Evolutionary conservation across 2,888 invertebrate genomes (phyloP).

Genomic region (Trichopria drosophilae): DNA sequence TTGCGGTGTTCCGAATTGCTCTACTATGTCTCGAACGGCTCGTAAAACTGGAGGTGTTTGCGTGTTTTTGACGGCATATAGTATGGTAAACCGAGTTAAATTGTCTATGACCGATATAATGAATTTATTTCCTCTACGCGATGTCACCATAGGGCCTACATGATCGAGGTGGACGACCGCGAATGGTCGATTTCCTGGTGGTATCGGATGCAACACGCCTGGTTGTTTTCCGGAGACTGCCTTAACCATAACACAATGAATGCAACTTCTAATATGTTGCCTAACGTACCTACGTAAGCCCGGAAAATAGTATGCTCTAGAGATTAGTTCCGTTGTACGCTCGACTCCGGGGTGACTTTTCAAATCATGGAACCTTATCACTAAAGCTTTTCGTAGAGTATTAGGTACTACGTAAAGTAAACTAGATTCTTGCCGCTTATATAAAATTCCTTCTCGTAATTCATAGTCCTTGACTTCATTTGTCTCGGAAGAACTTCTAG

Average conservation of each 20-base stretch:
- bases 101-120: constrained; percentile 26
- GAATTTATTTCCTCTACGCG: constrained; percentile 17
- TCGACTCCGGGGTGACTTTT: constrained; percentile 29
- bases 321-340: constrained; percentile 11
- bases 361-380: constrained; percentile 18
- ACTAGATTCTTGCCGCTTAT: constrained; percentile 8
- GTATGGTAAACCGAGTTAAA: constrained; percentile 21
- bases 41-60: not conserved
- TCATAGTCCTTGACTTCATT: constrained; percentile 8
- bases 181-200: constrained; percentile 23
- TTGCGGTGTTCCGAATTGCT: constrained; percentile 25
- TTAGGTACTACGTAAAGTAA: constrained; percentile 14
- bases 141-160: constrained; percentile 30
- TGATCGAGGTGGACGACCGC: constrained; percentile 31
- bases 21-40: constrained; percentile 7
- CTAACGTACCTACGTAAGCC: constrained; percentile 19
- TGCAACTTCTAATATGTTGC: constrained; percentile 24
- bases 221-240: too few species aligned
- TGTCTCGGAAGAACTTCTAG: not conserved
- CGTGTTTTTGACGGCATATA: constrained; percentile 5
- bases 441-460: not conserved
- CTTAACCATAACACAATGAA: too few species aligned
- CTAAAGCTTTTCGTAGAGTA: constrained; percentile 12
- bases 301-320: constrained; percentile 15
- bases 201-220: not conserved